These are phyloP conservation scores for Philhelius pedissequus DNA, from an alignment of 2,888 invertebrate species.

Conservation along the genomic window DNA sequence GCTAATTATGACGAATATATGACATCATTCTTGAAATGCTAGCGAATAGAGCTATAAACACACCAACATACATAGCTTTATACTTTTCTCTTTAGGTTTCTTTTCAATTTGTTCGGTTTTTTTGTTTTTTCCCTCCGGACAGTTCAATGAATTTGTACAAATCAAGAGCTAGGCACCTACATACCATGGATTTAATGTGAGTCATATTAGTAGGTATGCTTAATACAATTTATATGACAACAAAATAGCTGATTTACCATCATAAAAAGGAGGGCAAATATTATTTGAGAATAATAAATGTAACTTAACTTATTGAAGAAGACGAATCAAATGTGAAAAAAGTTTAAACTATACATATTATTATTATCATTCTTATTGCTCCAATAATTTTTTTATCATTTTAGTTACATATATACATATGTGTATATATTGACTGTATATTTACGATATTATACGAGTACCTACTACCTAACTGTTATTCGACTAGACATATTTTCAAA, in stretches of 20 bases:
- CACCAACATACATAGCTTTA: neutral
- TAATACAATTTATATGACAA: no score
- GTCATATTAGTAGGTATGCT: neutral
- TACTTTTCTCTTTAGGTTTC: neutral
- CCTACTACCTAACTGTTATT: no score
- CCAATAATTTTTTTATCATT: no score
- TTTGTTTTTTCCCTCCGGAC: neutral
- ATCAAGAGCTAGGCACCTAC: neutral
- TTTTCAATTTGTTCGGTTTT: neutral
- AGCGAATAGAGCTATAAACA: neutral
- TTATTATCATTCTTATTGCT: no score
- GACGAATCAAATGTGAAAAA: no score
- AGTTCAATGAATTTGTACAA: slow-evolving; percentile 8
- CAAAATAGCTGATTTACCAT: neutral
- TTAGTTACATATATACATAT: no score
- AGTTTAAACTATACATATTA: no score
- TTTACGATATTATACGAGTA: no score
- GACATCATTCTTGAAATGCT: slow-evolving; percentile 32
- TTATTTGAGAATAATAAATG: no score
- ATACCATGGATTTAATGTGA: neutral
- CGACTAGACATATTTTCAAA: no score
- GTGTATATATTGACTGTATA: no score
- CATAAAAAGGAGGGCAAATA: neutral
- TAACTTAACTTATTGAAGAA: no score
- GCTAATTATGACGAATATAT: slow-evolving; percentile 25